Base-by-base conservation (phyloP, 2,797 vertebrate species). In the Sebastolobus altivelis region DNA sequence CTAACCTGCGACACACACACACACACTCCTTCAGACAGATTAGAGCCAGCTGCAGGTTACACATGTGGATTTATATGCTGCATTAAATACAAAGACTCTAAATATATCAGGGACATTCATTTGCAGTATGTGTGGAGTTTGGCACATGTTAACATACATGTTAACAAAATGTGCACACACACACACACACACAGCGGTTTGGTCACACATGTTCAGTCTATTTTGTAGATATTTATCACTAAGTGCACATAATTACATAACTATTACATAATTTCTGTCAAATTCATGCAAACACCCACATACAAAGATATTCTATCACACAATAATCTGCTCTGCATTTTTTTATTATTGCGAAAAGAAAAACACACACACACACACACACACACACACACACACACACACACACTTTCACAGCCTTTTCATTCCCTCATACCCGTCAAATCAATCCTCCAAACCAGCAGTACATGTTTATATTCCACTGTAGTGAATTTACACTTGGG, bases 401-500 rank as follows among this genome's bases (percentile, higher is more conserved):
- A 52, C 10, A 63, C 37, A 67, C 20, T 13, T 62, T 27, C 31
- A 72, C 31, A 4, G 20, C 33, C 12, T 43, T 82, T 82, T 72
- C 65, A 58, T 61, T 67, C n/a, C 58, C 25, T 63, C 56, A 56
- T 54, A 43, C 8, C 43, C 27, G n/a, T 58, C 61, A 65, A 70
- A 81, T 82, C 79, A 77, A 73, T 83, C 59, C 37, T 72, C 56
- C 65, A 14, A 60, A 63, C 11, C 65, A 60, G 72, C 72, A 29
- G 69, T 14, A 8, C 31, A 5, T 84, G 85, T 90, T 92, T 90
- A 80, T 76, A 72, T 73, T 87, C 43, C 65, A 22, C 63, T 37
- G 72, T 20, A 31, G 61, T 77, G 68, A 69, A 84, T 87, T 86
- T 83, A 82, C 80, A 86, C 80, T 18, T 2, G 70, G 46, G 80